These are phyloP conservation scores for Urocolius indicus DNA, from an alignment of 2,113 vertebrate species.

Conservation along the genomic window DNA sequence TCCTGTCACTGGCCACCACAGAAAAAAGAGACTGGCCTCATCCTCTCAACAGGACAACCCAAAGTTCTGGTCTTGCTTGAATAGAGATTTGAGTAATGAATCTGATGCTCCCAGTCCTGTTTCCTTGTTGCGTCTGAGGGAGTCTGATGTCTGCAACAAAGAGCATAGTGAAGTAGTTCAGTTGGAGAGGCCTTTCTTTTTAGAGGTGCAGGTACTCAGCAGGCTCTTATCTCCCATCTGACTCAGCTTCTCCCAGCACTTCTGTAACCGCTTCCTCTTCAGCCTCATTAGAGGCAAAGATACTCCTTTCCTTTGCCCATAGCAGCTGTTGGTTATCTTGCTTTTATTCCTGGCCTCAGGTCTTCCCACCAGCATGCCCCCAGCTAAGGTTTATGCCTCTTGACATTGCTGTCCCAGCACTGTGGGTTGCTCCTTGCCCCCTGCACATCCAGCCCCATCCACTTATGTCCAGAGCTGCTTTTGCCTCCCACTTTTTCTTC, in stretches of 20 bases:
- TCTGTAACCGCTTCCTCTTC: conserved; percentile 11
- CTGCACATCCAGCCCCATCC: accelerated
- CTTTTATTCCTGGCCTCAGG: background rate
- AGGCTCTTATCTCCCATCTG: background rate
- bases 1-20: no score
- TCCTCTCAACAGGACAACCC: background rate
- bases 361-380: background rate
- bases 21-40: no score
- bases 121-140: background rate
- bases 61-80: background rate
- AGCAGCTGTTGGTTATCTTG: background rate
- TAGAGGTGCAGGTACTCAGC: background rate
- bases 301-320: background rate
- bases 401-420: background rate
- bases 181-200: conserved; percentile 1
- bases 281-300: background rate
- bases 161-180: background rate
- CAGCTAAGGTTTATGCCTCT: background rate
- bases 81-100: background rate
- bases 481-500: background rate
- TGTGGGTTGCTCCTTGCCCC: background rate
- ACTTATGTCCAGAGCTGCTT: background rate
- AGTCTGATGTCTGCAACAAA: accelerated
- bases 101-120: background rate
- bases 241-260: background rate